These are phyloP conservation scores for Eupithecia tripunctaria DNA, from an alignment of 2,888 invertebrate species.

Conservation along the genomic window DNA sequence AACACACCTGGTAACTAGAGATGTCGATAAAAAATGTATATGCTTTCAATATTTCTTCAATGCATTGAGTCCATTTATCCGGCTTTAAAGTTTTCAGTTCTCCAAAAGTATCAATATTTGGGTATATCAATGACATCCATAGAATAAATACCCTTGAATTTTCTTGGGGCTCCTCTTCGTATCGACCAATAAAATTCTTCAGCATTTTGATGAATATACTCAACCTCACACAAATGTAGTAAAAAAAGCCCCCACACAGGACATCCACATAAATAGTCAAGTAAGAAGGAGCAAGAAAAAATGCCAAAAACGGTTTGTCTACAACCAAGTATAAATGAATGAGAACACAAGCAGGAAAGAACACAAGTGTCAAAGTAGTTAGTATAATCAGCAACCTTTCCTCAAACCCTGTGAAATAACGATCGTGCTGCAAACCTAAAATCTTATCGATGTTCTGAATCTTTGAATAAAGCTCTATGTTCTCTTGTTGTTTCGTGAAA, in stretches of 20 bases:
- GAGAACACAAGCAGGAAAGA: conserved; percentile 42
- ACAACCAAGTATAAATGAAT: conserved; percentile 36
- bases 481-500: conserved; percentile 43
- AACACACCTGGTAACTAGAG: conserved; percentile 51
- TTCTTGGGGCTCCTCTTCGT: not conserved
- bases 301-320: conserved; percentile 39
- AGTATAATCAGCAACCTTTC: conserved; percentile 29
- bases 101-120: conserved; percentile 18
- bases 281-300: conserved; percentile 35
- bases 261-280: conserved; percentile 48
- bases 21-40: conserved; percentile 47
- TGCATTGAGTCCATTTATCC: conserved; percentile 41
- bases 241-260: conserved; percentile 44
- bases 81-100: conserved; percentile 9
- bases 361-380: not conserved
- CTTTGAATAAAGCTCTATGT: conserved; percentile 43
- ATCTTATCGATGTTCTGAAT: conserved; percentile 51
- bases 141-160: conserved; percentile 8
- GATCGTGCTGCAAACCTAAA: conserved; percentile 40
- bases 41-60: conserved; percentile 49
- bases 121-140: conserved; percentile 19
- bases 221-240: conserved; percentile 48
- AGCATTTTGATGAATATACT: conserved; percentile 48
- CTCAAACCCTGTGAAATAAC: conserved; percentile 41
- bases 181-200: conserved; percentile 22